phyloP scores from a whole-genome alignment of 2,888 invertebrate species.

The Hypolimnas misippus region DNA sequence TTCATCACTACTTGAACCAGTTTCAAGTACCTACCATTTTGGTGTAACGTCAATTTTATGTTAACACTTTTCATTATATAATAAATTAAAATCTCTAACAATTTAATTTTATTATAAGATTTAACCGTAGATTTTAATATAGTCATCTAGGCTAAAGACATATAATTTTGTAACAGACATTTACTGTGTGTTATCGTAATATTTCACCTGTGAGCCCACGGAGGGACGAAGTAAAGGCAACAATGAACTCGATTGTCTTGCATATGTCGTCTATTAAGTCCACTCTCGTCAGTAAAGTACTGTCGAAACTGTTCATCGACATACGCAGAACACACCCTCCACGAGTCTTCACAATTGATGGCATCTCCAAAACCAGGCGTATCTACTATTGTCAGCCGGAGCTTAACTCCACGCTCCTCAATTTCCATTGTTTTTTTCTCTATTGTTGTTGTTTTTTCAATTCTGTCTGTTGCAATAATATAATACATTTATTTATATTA shows the following conservation, averaged over 20 bases:
- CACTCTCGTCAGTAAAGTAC: constrained; percentile 96
- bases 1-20: constrained; percentile 1
- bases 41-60: neutral
- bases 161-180: too few relatives aligned
- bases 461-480: constrained; percentile 73
- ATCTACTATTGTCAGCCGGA: constrained; percentile 95
- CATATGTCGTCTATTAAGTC: constrained; percentile 96
- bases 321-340: constrained; percentile 95
- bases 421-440: constrained; percentile 96
- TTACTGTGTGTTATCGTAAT: too few relatives aligned
- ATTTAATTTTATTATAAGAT: constrained; percentile 82
- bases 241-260: constrained; percentile 98
- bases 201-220: constrained; percentile 95
- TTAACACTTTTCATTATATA: too few relatives aligned
- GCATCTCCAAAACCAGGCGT: constrained; percentile 98
- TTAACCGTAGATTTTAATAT: too few relatives aligned
- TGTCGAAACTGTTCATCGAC: constrained; percentile 95
- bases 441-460: constrained; percentile 88
- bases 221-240: constrained; percentile 97
- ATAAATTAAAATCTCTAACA: too few relatives aligned
- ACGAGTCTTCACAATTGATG: constrained; percentile 96
- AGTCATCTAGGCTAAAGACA: too few relatives aligned
- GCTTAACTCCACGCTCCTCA: constrained; percentile 95
- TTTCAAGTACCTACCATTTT: neutral
- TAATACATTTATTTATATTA: neutral